phyloP scores from a whole-genome alignment of 2,888 invertebrate species.

The Andrena hattorfiana region DNA sequence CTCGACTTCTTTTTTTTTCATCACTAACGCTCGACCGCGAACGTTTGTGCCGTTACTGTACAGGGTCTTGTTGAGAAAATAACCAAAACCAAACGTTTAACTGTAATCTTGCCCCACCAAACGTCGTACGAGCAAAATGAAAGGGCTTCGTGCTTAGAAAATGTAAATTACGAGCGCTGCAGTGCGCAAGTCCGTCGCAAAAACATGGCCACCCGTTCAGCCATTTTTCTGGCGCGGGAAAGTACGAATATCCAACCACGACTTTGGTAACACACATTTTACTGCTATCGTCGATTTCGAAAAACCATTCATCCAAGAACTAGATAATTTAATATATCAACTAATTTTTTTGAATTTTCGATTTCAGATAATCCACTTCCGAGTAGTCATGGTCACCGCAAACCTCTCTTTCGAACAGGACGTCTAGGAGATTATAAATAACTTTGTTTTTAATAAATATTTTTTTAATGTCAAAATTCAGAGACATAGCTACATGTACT shows the following conservation, averaged over 20 bases:
- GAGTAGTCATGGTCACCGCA: no score
- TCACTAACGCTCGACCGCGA: slow-evolving; percentile 7
- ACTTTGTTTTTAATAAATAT: no score
- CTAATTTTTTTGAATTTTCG: no score
- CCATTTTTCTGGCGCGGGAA: slow-evolving; percentile 55
- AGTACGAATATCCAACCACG: neutral
- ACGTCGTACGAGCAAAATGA: slow-evolving; percentile 25
- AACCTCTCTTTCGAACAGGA: no score
- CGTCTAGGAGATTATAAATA: no score
- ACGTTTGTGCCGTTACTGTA: neutral
- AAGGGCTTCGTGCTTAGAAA: slow-evolving; percentile 27
- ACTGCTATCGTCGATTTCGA: no score
- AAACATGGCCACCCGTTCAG: slow-evolving; percentile 53
- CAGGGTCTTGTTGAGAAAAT: slow-evolving; percentile 1
- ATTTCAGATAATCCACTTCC: no score
- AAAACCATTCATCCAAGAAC: no score
- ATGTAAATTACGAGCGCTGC: slow-evolving; percentile 51
- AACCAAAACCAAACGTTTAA: neutral
- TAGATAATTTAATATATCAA: no score
- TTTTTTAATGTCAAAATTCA: no score
- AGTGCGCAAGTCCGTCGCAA: slow-evolving; percentile 44
- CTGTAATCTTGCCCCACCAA: slow-evolving; percentile 1
- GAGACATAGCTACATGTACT: no score
- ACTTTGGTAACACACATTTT: neutral
- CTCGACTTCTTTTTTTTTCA: slow-evolving; percentile 50